Base-by-base conservation (phyloP, 2,797 vertebrate species). In the Cynodonichthys magdalenae region DNA sequence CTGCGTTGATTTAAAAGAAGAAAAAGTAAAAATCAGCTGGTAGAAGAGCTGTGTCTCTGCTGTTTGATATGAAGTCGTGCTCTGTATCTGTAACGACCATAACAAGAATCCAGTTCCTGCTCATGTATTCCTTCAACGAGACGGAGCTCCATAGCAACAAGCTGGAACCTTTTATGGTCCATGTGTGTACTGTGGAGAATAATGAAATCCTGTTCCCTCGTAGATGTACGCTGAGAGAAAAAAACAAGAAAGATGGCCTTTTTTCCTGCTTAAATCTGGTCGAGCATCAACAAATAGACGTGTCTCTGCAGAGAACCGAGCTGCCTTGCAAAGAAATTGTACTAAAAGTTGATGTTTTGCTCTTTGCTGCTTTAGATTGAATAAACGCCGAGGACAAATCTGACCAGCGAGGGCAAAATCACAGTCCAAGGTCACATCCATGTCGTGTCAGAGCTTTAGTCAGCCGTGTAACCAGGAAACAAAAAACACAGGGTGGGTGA, bases 81-180 rank as follows among this genome's bases (percentile, higher is more conserved):
- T 85, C 68, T 68, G 87, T 71, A 66, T 90, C 73, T 79, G 74
- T 82, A 85, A 83, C 68, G 69, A 90, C 74, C 82, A 78, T 83
- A 84, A 83, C 75, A 73, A 74, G 74, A 51, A 71, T 89, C 78
- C 76, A 59, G 51, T 76, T 75, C 85, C 87, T 82, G 77, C 81
- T 90, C 79, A 74, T 81, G 84, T 85, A 86, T 87, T 89, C 80
- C 59, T 62, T 54, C 55, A 79, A 73, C 60, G 44, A 81, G 74
- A 75, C 78, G 56, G 47, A 80, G 87, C 80, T 85, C 91, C 90
- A 91, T 92, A 85, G 91, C 87, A 92, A 90, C 89, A 80, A 75
- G 81, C 79, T 49, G 63, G 63, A 83, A 74, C 71, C 74, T 66
- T 85, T 87, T 88, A 89, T 70, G 79, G 84, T 63, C 71, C 81